Evolutionary conservation across 2,888 invertebrate species (phyloP), one percentile per base, ranked within the genome.

Genomic region (Rhimphoctona megacephalus): DNA sequence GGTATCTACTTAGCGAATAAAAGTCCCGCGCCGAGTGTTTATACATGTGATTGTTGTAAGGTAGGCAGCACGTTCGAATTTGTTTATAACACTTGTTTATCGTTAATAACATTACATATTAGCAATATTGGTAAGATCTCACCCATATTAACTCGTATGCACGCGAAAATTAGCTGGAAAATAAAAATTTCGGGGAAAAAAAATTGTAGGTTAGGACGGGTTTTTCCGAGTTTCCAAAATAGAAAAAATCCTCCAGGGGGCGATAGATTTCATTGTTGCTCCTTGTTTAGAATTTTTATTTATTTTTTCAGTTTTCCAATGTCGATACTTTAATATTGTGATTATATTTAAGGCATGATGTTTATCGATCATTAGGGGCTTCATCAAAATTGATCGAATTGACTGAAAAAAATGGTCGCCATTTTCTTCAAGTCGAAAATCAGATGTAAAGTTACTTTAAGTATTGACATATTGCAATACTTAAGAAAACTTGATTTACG

Each of bases 191-290:
- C 74, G 14, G 6, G 17, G 4, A 64, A 74, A 61, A 80, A 52
- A 49, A 49, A 67, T 85, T 61, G 49, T 54, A 84, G 86, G 83
- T 86, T 83, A 83, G 81, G 74, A 33, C 30, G 9, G 17, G 17
- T n/a, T 22, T 66, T 66, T 46, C 46, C 77, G n/a, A 36, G n/a
- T 11, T 46, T 30, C 25, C 70, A 8, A 30, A 25, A 36, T 39
- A 22, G 14, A 17, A 39, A 61, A 57, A 43, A 19, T 61, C 52
- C 67, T 67, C 67, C n/a, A 39, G 39, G 11, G 39, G 39, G 67
- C 39, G 36, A 39, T 22, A 22, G 36, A 61, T 39, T 67, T 39
- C n/a, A 66, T 67, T 30, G 9, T 67, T 67, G 36, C 7, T 11
- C 11, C 19, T 39, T 11, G 61, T 30, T 61, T 2, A 30, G 30